phyloP scores from a whole-genome alignment of 92 coral and sea anemone species.

The Montipora capitata region DNA sequence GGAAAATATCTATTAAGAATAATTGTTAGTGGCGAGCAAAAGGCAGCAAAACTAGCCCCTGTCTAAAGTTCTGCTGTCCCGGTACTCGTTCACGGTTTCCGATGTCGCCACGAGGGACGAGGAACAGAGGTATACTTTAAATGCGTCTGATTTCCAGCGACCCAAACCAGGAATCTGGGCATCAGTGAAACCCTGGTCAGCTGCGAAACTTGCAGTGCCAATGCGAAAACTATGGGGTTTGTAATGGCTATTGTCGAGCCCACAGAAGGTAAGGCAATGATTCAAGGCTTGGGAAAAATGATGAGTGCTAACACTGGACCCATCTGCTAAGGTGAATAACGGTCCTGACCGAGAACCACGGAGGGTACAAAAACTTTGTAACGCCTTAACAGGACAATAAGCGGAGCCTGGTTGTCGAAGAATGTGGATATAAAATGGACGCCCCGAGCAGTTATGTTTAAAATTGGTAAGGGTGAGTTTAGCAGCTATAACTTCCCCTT shows the following conservation, averaged over 20 bases:
- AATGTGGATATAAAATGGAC: slow-evolving; percentile 17
- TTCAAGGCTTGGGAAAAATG: not conserved
- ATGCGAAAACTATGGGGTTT: slow-evolving; percentile 48
- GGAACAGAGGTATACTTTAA: slow-evolving; percentile 3
- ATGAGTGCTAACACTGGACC: not conserved
- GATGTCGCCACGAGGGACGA: too few species aligned
- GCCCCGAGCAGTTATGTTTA: not conserved
- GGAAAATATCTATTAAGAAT: too few species aligned
- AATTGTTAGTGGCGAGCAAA: too few species aligned
- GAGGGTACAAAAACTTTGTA: not conserved
- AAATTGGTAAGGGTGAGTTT: not conserved
- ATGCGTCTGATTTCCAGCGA: slow-evolving; percentile 61
- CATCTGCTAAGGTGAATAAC: slow-evolving; percentile 5
- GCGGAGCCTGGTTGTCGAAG: not conserved
- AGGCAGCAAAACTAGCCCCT: too few species aligned
- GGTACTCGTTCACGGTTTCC: too few species aligned
- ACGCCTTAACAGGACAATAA: slow-evolving; percentile 15
- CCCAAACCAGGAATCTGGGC: slow-evolving; percentile 50
- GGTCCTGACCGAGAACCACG: slow-evolving; percentile 15
- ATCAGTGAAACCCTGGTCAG: slow-evolving; percentile 32
- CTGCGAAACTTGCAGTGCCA: slow-evolving; percentile 54
- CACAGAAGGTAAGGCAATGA: slow-evolving; percentile 32
- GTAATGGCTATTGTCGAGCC: slow-evolving; percentile 30
- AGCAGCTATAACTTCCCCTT: not conserved
- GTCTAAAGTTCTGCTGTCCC: too few species aligned